These are phyloP conservation scores for Xestobium rufovillosum DNA, from an alignment of 2,888 invertebrate genomes.

Conservation along the genomic window DNA sequence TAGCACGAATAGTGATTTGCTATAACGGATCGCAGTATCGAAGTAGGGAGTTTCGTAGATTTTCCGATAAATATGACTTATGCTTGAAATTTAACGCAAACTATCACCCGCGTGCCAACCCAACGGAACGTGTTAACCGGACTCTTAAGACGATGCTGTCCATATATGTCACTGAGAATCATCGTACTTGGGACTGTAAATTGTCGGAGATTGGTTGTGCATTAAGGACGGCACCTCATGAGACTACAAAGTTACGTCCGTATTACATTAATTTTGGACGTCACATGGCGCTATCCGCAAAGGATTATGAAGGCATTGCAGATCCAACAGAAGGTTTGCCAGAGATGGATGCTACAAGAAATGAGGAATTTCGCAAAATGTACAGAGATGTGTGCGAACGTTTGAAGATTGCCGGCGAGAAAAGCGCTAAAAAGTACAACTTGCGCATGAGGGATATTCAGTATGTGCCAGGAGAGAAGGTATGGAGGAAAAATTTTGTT, in stretches of 20 bases:
- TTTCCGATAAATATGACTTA: constrained; percentile 11
- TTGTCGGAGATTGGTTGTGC: constrained; percentile 23
- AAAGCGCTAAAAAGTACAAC: background rate
- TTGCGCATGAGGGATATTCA: background rate
- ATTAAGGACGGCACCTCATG: constrained; percentile 24
- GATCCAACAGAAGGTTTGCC: background rate
- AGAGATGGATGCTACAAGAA: background rate
- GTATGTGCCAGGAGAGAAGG: background rate
- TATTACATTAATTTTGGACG: constrained; percentile 1
- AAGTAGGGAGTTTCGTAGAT: constrained; percentile 1
- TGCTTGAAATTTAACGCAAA: background rate
- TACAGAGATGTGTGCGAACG: background rate
- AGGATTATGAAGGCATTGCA: background rate
- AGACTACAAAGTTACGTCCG: constrained; percentile 17
- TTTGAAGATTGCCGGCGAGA: constrained; percentile 1
- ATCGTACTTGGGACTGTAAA: constrained; percentile 23
- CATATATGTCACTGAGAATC: constrained; percentile 19
- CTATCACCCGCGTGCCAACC: constrained; percentile 1
- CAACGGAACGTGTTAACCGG: background rate
- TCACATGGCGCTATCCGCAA: background rate
- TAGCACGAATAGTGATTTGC: background rate
- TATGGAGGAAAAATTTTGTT: background rate
- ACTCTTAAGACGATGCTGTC: constrained; percentile 26
- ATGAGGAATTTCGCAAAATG: background rate
- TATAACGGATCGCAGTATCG: constrained; percentile 5